Base-by-base conservation (phyloP, 2,888 invertebrate genomes). In the Ischnus inquisitorius region DNA sequence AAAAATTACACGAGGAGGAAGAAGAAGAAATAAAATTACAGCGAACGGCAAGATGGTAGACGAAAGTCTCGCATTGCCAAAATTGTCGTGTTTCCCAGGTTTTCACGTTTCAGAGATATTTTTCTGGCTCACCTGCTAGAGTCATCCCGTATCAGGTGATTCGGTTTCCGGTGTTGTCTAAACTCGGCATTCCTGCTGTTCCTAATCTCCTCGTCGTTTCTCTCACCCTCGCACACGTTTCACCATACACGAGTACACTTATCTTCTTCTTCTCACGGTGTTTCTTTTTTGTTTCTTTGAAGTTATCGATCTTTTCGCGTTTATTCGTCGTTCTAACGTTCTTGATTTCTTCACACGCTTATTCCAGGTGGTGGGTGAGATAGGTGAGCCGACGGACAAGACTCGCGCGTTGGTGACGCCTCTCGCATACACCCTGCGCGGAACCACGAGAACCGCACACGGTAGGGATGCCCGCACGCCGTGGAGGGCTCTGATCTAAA, bases 111-210 rank as follows among this genome's bases (percentile, higher is more conserved):
- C 6, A 28, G 57, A 46, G 46, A 62, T 51, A 22, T 54, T n/a
- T 39, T 19, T 43, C n/a, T 16, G 46, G 74, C 62, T 74, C 91
- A 93, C 93, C 93, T 92, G 92, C 89, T 90, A 91, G 89, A 89
- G 92, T 92, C 93, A 93, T 93, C 88, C 90, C 90, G 91, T 91
- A 76, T 79, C 88, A 90, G 85, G 88, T 87, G 90, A 87, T 90
- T 86, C 65, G 87, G 75, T 87, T 86, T 85, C 84, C 82, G 88
- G 87, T 87, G 83, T 83, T 88, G 88, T 82, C 87, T 88, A 85
- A 85, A 85, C 88, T 90, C 88, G 90, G 90, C 92, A 93, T 92
- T 89, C 85, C 85, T 72, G 54, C 76, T 60, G 39, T 54, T 48
- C 57, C 68, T 83, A 46, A 57, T 68, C 43, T 74, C 62, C 64